Conservation (phyloP, 2,113 vertebrate species). For the Morone chrysops region DNA sequence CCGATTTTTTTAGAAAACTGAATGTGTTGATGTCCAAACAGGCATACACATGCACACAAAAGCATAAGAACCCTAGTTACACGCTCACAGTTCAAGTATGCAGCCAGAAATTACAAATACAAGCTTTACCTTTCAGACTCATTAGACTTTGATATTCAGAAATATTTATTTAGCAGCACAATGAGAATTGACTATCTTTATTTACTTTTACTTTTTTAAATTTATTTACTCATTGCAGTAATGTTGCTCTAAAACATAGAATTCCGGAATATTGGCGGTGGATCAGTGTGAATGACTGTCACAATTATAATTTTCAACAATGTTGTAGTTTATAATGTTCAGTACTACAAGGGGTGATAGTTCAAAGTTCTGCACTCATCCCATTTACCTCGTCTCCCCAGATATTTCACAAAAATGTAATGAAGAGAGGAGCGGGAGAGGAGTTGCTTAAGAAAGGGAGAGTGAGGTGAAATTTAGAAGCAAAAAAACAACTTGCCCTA, state of each 20-base stretch:
- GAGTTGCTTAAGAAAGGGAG: constrained; percentile 6
- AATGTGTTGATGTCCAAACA: neutral
- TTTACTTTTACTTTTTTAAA: neutral
- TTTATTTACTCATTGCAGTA: neutral
- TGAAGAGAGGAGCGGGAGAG: neutral
- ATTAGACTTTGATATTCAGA: constrained; percentile 18
- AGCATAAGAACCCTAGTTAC: neutral
- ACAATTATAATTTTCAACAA: too few species aligned
- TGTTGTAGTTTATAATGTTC: neutral
- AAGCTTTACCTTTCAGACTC: constrained; percentile 26
- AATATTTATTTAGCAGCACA: constrained; percentile 10
- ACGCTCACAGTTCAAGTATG: constrained; percentile 6
- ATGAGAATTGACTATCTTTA: neutral
- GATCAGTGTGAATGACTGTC: neutral
- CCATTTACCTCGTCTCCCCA: neutral
- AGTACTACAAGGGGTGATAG: neutral
- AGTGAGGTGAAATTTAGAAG: constrained; percentile 36
- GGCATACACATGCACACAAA: neutral
- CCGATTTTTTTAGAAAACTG: constrained; percentile 59
- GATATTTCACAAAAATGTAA: constrained; percentile 23
- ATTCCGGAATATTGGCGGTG: neutral
- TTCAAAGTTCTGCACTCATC: neutral
- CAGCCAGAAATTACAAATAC: neutral
- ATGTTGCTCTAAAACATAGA: neutral
- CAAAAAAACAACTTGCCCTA: constrained; percentile 53